These are phyloP conservation scores for Brachypterus glaber DNA, from an alignment of 2,888 invertebrate genomes.

Conservation along the genomic window DNA sequence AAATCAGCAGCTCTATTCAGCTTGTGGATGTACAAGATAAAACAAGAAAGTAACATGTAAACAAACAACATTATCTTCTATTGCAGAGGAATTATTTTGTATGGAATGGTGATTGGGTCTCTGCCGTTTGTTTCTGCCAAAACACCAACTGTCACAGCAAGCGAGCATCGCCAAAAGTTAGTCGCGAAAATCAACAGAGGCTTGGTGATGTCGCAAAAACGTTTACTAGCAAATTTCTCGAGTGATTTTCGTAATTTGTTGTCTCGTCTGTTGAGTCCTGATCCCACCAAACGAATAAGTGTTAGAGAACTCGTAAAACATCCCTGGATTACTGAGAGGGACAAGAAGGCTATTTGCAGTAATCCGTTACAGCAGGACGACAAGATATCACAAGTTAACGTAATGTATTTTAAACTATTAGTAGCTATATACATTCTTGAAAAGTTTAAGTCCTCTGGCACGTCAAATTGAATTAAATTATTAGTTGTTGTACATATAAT, in stretches of 20 bases:
- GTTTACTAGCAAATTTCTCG: slow-evolving; percentile 43
- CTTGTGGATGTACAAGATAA: no score
- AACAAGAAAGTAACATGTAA: no score
- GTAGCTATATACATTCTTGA: no score
- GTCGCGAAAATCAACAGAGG: slow-evolving; percentile 59
- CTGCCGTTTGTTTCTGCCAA: slow-evolving; percentile 52
- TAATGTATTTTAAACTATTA: no score
- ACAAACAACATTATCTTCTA: no score
- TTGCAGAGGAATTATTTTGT: slow-evolving; percentile 62
- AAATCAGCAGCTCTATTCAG: no score
- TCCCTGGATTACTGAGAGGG: slow-evolving; percentile 49
- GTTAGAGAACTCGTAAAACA: slow-evolving; percentile 49
- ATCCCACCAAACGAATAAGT: slow-evolving; percentile 46
- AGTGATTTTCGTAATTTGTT: slow-evolving; percentile 43
- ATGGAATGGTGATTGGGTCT: slow-evolving; percentile 64
- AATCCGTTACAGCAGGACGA: slow-evolving; percentile 42
- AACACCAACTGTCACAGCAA: slow-evolving; percentile 38
- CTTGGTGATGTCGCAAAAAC: slow-evolving; percentile 49
- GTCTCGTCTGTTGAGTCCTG: slow-evolving; percentile 47
- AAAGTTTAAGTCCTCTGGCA: no score
- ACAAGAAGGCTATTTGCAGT: slow-evolving; percentile 44
- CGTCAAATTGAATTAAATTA: no score
- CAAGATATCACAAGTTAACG: slow-evolving; percentile 28
- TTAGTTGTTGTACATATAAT: no score
- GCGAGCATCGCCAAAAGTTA: slow-evolving; percentile 51